Percentiles rank a stretch among this genome's conserved stretches.
phyloP scores from a whole-genome alignment of 2,888 invertebrate genomes.

The Carabus problematicus region DNA sequence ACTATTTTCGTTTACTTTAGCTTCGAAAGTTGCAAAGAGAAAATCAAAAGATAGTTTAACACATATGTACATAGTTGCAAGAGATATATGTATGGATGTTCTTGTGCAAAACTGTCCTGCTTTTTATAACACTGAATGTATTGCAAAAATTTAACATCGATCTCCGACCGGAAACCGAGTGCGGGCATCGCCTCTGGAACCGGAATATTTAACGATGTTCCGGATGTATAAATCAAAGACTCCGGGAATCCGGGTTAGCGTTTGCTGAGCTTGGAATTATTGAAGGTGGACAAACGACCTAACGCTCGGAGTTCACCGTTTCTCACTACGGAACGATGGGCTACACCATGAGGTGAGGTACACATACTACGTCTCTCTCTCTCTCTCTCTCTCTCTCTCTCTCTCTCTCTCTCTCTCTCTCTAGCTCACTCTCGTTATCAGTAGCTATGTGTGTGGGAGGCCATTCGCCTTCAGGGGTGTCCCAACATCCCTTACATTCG shows the following conservation, averaged over 20 bases:
- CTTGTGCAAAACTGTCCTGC: conserved; percentile 12
- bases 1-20: conserved; percentile 15
- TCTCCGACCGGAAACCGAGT: conserved; percentile 52
- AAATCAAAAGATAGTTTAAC: too few relatives aligned
- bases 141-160: conserved; percentile 49
- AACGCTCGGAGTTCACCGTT: conserved; percentile 25
- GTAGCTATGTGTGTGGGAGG: too few relatives aligned
- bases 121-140: conserved; percentile 37
- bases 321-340: conserved; percentile 22
- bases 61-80: too few relatives aligned
- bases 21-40: too few relatives aligned
- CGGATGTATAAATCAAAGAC: conserved; percentile 57
- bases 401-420: too few relatives aligned
- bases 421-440: too few relatives aligned
- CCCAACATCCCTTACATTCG: too few relatives aligned
- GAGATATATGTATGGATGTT: conserved; percentile 2
- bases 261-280: conserved; percentile 53
- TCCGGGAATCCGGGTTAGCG: conserved; percentile 51
- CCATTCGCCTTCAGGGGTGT: too few relatives aligned
- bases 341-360: not conserved
- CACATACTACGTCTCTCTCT: too few relatives aligned
- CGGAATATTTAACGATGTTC: conserved; percentile 56
- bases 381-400: too few relatives aligned
- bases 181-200: conserved; percentile 49
- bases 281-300: conserved; percentile 42